Conservation (phyloP, 2,888 invertebrate genomes). For the Cheilosia vernalis region DNA sequence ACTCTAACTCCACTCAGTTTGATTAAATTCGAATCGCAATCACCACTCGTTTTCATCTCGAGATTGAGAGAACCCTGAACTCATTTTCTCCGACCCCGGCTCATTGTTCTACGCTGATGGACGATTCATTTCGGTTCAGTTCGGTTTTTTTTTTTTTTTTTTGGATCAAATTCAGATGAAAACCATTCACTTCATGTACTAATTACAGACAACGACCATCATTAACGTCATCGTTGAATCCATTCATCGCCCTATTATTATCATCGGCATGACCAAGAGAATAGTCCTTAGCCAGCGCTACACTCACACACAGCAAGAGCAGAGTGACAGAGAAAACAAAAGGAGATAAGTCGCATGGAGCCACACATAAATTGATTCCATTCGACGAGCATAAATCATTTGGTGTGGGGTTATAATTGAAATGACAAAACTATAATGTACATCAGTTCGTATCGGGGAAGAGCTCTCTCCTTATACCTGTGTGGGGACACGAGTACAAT, state of each 20-base stretch:
- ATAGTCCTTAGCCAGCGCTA: conserved; percentile 13
- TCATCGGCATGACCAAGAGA: conserved; percentile 50
- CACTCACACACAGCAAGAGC: too few species aligned
- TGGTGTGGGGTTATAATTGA: conserved; percentile 72
- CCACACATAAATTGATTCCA: conserved; percentile 66
- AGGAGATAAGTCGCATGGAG: conserved; percentile 49
- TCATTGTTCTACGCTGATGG: conserved; percentile 15
- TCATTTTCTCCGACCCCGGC: conserved; percentile 3
- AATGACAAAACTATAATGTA: conserved; percentile 74
- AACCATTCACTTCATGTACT: conserved; percentile 67
- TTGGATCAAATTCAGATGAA: conserved; percentile 65
- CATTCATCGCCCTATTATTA: conserved; percentile 41
- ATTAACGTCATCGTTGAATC: conserved; percentile 44
- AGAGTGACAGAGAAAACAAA: conserved; percentile 41
- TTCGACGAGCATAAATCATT: conserved; percentile 70
- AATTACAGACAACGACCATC: conserved; percentile 71
- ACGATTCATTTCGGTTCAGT: conserved; percentile 27
- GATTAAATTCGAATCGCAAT: conserved; percentile 47
- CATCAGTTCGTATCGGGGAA: conserved; percentile 45
- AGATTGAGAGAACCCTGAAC: neutral
- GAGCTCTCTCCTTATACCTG: neutral
- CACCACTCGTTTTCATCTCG: neutral
- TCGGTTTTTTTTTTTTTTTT: conserved; percentile 43
- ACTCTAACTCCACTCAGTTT: conserved; percentile 18
- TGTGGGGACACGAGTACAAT: conserved; percentile 34